phyloP scores from a whole-genome alignment of 2,888 invertebrate genomes.

The Carterocephalus palaemon region DNA sequence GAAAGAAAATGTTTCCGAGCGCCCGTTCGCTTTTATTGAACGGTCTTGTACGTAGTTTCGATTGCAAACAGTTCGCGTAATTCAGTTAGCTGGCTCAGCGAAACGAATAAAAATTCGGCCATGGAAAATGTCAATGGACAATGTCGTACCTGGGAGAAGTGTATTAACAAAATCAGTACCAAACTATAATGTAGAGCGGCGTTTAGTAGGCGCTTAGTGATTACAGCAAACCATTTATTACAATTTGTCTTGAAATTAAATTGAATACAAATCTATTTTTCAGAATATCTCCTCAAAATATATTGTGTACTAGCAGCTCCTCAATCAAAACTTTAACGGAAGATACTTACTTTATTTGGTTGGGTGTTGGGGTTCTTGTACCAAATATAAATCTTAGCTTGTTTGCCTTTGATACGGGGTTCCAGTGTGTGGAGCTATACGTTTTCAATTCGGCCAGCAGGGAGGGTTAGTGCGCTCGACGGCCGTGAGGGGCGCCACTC shows the following conservation, averaged over 20 bases:
- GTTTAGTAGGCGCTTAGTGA: too few species aligned
- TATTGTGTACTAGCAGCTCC: conserved; percentile 3
- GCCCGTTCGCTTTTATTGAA: conserved; percentile 71
- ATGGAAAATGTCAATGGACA: conserved; percentile 46
- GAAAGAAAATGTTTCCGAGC: conserved; percentile 75
- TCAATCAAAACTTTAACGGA: conserved; percentile 14
- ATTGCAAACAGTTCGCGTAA: conserved; percentile 76
- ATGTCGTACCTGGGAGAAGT: conserved; percentile 47
- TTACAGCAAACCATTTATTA: too few species aligned
- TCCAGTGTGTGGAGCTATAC: conserved; percentile 43
- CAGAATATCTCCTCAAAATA: too few species aligned
- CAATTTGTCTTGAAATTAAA: too few species aligned
- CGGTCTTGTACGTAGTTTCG: conserved; percentile 67
- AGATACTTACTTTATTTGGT: too few species aligned
- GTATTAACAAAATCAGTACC: conserved; percentile 57
- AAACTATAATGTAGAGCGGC: too few species aligned
- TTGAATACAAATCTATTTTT: too few species aligned
- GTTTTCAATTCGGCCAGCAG: conserved; percentile 57
- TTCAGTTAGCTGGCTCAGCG: conserved; percentile 61
- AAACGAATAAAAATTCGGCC: conserved; percentile 51
- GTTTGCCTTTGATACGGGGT: conserved; percentile 45
- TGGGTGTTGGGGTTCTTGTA: conserved; percentile 31
- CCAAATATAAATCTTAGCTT: conserved; percentile 49
- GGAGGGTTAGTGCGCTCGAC: conserved; percentile 46
- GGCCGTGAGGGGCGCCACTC: conserved; percentile 42